Percentiles rank a stretch among this genome's conserved stretches.
phyloP scores from a whole-genome alignment of 2,888 invertebrate species.

The Amiota minor region DNA sequence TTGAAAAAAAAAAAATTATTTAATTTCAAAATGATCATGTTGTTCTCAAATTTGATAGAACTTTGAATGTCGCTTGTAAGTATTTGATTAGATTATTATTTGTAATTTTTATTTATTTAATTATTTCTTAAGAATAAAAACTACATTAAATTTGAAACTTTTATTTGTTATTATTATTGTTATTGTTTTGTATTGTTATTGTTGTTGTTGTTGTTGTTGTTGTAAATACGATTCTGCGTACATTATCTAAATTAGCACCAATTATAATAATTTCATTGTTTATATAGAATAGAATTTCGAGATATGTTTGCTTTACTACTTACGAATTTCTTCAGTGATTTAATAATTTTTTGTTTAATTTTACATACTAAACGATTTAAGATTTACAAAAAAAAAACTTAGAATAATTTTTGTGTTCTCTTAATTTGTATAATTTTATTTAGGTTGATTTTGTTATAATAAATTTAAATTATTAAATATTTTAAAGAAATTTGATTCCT shows the following conservation, averaged over 20 bases:
- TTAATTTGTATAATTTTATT: background rate
- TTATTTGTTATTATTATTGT: too few species aligned
- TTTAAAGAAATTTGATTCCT: background rate
- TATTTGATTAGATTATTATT: too few species aligned
- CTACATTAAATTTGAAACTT: too few species aligned
- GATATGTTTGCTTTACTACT: conserved; percentile 28
- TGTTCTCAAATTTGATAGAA: too few species aligned
- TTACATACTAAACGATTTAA: background rate
- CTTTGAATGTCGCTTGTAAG: too few species aligned
- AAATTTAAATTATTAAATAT: background rate
- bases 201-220: too few species aligned
- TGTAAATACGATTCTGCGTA: too few species aligned
- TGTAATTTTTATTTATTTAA: too few species aligned
- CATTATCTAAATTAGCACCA: conserved; percentile 19
- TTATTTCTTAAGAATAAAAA: conserved; percentile 36
- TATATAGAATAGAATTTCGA: conserved; percentile 30
- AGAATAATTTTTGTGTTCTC: background rate
- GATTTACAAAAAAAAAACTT: background rate
- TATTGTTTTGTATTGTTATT: too few species aligned
- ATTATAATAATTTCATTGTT: conserved; percentile 31
- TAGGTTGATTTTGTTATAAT: background rate
- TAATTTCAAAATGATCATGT: too few species aligned
- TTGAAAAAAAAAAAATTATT: too few species aligned
- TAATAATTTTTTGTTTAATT: background rate
- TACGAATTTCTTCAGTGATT: conserved; percentile 12